Evolutionary conservation across 2,113 vertebrate species (phyloP).

Genomic region (Lophura nycthemera): DNA sequence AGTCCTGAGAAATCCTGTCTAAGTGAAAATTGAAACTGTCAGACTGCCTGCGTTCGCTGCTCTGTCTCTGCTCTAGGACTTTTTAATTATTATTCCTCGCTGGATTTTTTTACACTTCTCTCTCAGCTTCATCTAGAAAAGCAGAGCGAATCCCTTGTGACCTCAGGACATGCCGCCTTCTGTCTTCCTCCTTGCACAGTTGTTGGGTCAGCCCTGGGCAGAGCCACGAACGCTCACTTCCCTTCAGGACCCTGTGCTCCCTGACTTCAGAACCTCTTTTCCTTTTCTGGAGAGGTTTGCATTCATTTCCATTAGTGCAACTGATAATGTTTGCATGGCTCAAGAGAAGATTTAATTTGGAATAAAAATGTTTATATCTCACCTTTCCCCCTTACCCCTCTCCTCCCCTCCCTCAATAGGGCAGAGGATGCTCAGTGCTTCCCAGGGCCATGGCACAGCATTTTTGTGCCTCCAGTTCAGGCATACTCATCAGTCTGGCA

Average conservation of each 20-base stretch:
- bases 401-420: neutral
- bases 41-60: constrained; percentile 52
- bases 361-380: neutral
- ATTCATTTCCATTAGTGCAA: neutral
- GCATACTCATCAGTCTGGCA: neutral
- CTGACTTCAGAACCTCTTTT: neutral
- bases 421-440: neutral
- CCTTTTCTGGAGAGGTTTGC: neutral
- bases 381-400: neutral
- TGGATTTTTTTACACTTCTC: neutral
- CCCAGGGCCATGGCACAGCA: neutral
- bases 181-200: neutral
- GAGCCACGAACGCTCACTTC: neutral
- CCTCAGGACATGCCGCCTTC: neutral
- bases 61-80: constrained; percentile 36
- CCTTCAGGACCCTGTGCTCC: neutral
- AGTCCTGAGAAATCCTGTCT: constrained; percentile 34
- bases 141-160: constrained; percentile 60
- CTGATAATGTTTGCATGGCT: neutral
- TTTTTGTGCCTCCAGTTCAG: neutral
- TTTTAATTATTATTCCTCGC: constrained; percentile 16
- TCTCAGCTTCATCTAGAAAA: constrained; percentile 68
- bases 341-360: neutral
- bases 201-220: neutral
- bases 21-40: constrained; percentile 79